Evolutionary conservation across 2,797 vertebrate species (phyloP).

Genomic region (Valencia hispanica): DNA sequence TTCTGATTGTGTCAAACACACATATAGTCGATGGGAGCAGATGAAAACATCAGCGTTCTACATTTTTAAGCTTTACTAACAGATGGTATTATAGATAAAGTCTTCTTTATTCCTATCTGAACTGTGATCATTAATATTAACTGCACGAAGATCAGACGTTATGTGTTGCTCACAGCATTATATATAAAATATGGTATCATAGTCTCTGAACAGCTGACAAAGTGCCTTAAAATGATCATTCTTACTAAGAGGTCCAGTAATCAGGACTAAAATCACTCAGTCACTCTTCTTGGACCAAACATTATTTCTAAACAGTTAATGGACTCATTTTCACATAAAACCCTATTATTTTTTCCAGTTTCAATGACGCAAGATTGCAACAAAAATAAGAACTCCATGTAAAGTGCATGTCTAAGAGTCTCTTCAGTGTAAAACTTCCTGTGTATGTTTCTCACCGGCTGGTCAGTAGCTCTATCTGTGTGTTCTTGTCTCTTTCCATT

Average conservation of each 20-base stretch:
- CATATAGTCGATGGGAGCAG: neutral
- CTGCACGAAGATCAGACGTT: neutral
- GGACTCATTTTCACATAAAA: neutral
- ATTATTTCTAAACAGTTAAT: neutral
- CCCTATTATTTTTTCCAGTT: neutral
- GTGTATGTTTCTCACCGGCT: slow-evolving; percentile 80
- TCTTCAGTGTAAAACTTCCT: neutral
- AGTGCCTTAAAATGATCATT: neutral
- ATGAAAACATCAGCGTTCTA: neutral
- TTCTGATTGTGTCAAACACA: neutral
- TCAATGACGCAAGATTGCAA: neutral
- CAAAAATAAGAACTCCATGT: neutral
- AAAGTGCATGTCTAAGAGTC: neutral
- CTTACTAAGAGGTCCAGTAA: too few species aligned
- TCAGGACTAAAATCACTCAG: too few species aligned
- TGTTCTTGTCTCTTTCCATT: slow-evolving; percentile 90
- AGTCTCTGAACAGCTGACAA: too few species aligned
- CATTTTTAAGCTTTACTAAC: neutral
- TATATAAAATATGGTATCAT: too few species aligned
- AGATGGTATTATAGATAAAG: neutral
- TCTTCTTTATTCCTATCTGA: neutral
- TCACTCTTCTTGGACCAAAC: neutral
- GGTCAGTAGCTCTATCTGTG: slow-evolving; percentile 89
- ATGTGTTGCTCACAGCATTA: neutral
- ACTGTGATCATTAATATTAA: neutral